These are phyloP conservation scores for Kobus ellipsiprymnus DNA, from an alignment of 2,113 vertebrate genomes.

Conservation along the genomic window DNA sequence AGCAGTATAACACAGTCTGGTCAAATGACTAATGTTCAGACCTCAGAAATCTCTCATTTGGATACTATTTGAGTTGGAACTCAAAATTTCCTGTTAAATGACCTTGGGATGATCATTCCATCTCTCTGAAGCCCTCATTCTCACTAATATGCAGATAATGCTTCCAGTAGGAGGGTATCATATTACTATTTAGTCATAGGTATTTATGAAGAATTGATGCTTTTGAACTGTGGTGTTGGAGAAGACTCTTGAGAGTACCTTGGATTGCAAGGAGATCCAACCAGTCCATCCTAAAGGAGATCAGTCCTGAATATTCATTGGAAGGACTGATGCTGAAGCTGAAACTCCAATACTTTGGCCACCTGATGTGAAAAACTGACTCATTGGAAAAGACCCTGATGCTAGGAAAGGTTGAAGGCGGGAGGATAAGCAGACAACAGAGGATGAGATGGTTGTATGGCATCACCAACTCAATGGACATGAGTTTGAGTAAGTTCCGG, in stretches of 20 bases:
- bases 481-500: not conserved
- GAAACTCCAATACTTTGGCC: not conserved
- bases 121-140: not conserved
- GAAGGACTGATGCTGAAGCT: not conserved
- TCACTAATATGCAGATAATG: not conserved
- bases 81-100: not conserved
- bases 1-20: not conserved
- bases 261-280: too few relatives aligned
- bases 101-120: not conserved
- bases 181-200: not conserved
- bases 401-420: not conserved
- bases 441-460: not conserved
- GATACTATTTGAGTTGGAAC: not conserved
- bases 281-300: too few relatives aligned
- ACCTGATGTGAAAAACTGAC: too few relatives aligned
- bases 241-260: not conserved
- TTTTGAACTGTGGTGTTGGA: not conserved
- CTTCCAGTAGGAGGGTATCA: not conserved
- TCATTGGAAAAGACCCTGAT: not conserved
- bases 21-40: not conserved
- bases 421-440: not conserved
- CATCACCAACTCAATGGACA: not conserved
- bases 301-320: too few relatives aligned
- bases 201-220: not conserved
- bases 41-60: not conserved